Base-by-base conservation (phyloP, 2,113 vertebrate species). In the Neogale vison region DNA sequence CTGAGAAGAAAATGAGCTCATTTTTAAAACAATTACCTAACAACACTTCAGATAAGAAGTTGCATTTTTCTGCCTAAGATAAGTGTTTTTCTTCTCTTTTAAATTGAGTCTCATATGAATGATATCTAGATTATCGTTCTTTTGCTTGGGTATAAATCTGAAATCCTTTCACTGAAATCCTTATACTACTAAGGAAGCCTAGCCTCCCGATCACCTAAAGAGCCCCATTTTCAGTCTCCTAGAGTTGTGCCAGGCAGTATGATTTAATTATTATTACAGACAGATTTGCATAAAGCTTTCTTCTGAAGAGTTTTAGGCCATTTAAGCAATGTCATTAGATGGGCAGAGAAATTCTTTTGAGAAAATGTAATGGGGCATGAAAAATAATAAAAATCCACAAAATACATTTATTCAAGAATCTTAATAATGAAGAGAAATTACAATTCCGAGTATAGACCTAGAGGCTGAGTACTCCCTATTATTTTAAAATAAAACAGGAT, bases 301-400 rank as follows among this genome's bases (percentile, higher is more conserved):
- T 97, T 96, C 93, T 94, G 65, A 96, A 93, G 82, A 96, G 80
- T 97, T 92, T 85, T 88, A 97, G 77, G 63, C 88, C 88, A 95
- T 71, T 96, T 97, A 95, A 88, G 94, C 76, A 97, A 88, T 72
- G 92, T 88, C 93, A 96, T 97, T 96, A 96, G 61, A 94, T 65
- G 45, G 59, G 83, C 84, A 95, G 65, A 90, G 88, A 97, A 95
- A 95, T 71, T 94, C 95, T 97, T 97, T 92, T 92, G 83, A 93
- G 84, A 95, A 97, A 96, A 93, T 79, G 84, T 98, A 98, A 97
- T 96, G 95, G 90, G 26, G 81, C 59, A 74, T 94, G 80, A 88
- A 98, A 98, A 98, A 96, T 92, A 97, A 95, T 93, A 97, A 98
- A 77, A 95, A 95, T 77, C 79, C 86, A 97, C 89, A 96, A 97